Percentiles rank a stretch among this genome's conserved stretches.
These are phyloP conservation scores for Serripes groenlandicus DNA, from an alignment of 2,888 invertebrate species.

Conservation along the genomic window DNA sequence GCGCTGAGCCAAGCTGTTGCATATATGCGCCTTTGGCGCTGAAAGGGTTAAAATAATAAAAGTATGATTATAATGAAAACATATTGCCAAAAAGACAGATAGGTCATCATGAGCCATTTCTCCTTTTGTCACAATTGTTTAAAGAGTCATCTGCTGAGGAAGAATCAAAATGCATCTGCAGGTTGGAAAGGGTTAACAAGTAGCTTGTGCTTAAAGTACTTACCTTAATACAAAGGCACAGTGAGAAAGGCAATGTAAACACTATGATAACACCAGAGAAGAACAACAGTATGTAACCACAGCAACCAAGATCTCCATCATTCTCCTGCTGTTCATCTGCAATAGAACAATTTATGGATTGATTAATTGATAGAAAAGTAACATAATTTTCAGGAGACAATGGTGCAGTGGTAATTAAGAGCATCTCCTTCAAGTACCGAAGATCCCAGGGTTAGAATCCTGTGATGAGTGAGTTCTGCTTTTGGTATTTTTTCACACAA, in stretches of 20 bases:
- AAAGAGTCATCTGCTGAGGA: too few relatives aligned
- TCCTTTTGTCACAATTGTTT: too few relatives aligned
- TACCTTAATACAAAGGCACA: conserved; percentile 81
- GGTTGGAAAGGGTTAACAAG: not conserved
- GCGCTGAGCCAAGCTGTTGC: too few relatives aligned
- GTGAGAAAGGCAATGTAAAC: conserved; percentile 78
- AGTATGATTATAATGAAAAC: too few relatives aligned
- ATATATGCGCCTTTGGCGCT: too few relatives aligned
- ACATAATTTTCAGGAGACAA: not conserved
- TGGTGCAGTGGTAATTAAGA: not conserved
- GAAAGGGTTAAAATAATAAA: too few relatives aligned
- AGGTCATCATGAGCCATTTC: too few relatives aligned
- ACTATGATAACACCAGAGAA: conserved; percentile 76
- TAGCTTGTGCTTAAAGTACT: conserved; percentile 16
- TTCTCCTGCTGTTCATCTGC: conserved; percentile 43
- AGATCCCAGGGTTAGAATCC: not conserved
- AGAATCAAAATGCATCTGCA: too few relatives aligned
- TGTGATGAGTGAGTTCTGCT: not conserved
- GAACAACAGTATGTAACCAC: conserved; percentile 80
- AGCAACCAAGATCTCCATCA: conserved; percentile 71
- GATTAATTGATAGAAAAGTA: not conserved
- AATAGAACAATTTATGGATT: conserved; percentile 21
- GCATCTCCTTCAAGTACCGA: not conserved
- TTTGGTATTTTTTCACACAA: not conserved
- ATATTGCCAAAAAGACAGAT: too few relatives aligned